Evolutionary conservation across 2,888 invertebrate genomes (phyloP).

Genomic region (Ormyrus pomaceus): DNA sequence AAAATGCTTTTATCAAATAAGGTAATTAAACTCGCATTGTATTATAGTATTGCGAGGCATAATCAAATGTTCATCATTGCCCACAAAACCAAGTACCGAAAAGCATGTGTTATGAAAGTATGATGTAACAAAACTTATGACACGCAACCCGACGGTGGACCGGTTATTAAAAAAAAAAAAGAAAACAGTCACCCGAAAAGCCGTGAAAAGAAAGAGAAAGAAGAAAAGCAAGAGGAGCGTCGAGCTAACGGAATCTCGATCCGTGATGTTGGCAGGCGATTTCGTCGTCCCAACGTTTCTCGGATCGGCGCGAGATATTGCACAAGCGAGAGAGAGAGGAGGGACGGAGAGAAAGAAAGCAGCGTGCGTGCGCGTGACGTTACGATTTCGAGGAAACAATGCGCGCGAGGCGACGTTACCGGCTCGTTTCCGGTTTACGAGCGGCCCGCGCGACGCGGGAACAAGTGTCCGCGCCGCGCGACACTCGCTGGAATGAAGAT

Average conservation of each 20-base stretch:
- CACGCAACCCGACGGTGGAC: background rate
- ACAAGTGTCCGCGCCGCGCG: constrained; percentile 49
- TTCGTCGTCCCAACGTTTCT: background rate
- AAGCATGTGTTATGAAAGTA: background rate
- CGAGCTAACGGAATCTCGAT: constrained; percentile 32
- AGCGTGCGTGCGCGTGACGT: background rate
- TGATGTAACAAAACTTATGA: constrained; percentile 2
- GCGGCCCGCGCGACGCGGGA: constrained; percentile 20
- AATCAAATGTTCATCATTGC: too few species aligned
- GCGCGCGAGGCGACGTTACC: background rate
- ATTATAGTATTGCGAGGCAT: too few species aligned
- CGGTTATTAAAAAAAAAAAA: constrained; percentile 15
- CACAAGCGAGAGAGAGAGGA: constrained; percentile 4
- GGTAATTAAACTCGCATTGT: too few species aligned
- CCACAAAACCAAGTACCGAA: too few species aligned
- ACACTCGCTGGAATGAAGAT: constrained; percentile 63
- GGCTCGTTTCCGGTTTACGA: constrained; percentile 33
- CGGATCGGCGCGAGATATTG: constrained; percentile 13
- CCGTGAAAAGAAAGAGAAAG: too few species aligned
- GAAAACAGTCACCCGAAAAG: background rate
- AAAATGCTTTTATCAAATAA: too few species aligned
- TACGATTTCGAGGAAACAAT: constrained; percentile 38
- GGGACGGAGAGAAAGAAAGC: too few species aligned
- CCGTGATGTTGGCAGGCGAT: constrained; percentile 23
- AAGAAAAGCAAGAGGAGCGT: constrained; percentile 22